Conservation (phyloP, 2,113 vertebrate genomes). For the Clarias batrachus region DNA sequence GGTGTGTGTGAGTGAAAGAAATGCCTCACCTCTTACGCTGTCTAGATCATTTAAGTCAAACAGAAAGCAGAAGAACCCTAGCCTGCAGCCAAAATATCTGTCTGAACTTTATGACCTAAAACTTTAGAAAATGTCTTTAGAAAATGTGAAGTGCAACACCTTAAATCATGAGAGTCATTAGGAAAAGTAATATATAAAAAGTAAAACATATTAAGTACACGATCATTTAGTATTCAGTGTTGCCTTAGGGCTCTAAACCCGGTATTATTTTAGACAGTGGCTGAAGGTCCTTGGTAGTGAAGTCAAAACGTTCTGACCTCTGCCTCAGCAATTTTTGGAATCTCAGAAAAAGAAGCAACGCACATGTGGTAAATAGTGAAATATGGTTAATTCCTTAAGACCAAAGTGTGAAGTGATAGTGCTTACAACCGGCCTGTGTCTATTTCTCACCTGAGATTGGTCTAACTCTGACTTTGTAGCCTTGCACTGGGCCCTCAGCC, state of each 20-base stretch:
- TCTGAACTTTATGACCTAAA: neutral
- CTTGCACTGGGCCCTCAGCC: conserved; percentile 76
- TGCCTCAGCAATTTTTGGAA: conserved; percentile 10
- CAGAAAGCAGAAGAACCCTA: neutral
- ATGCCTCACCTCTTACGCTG: neutral
- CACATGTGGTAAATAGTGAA: neutral
- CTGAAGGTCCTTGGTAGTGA: neutral
- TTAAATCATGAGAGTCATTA: conserved; percentile 12
- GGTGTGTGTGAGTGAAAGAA: neutral
- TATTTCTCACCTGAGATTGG: conserved; percentile 82
- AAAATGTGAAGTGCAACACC: neutral
- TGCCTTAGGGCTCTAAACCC: neutral
- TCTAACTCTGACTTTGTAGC: conserved; percentile 87
- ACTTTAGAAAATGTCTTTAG: neutral
- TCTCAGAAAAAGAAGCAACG: neutral
- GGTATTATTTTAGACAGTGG: neutral
- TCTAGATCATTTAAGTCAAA: conserved; percentile 10
- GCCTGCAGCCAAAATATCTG: conserved; percentile 23
- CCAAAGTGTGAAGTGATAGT: neutral
- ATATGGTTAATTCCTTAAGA: neutral
- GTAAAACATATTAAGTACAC: neutral
- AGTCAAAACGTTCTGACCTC: neutral
- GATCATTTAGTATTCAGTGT: neutral
- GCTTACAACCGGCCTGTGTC: neutral
- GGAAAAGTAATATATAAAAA: neutral